Evolutionary conservation across 23 tunicate genomes (phyloP).

Genomic region (Pegea sp.): DNA sequence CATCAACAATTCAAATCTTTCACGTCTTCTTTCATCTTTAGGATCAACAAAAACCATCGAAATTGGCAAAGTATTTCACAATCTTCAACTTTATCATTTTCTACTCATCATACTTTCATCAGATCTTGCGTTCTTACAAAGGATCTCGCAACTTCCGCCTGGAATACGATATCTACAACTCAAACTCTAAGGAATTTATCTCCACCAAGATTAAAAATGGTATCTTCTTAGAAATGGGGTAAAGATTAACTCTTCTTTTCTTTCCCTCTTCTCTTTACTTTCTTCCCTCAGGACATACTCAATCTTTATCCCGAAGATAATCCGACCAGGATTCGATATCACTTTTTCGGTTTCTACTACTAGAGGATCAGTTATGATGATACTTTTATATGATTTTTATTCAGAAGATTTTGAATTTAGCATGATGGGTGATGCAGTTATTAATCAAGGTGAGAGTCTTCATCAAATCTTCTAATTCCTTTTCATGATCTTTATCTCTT

Average conservation of each 20-base stretch:
- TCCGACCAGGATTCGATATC: constrained; percentile 16
- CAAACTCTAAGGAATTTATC: background rate
- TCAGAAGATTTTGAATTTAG: background rate
- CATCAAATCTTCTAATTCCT: too few species aligned
- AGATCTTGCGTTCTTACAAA: background rate
- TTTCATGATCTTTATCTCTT: too few species aligned
- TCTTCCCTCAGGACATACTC: constrained; percentile 6
- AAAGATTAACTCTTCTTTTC: too few species aligned
- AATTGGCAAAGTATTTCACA: too few species aligned
- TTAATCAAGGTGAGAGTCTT: background rate
- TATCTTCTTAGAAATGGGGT: background rate
- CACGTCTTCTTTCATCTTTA: too few species aligned
- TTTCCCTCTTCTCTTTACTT: too few species aligned
- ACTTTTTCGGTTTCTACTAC: background rate
- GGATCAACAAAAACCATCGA: too few species aligned
- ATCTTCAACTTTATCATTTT: too few species aligned
- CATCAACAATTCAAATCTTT: too few species aligned
- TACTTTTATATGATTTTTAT: background rate
- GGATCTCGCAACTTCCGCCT: background rate
- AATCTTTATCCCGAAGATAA: constrained; percentile 6
- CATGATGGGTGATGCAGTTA: background rate
- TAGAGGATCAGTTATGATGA: background rate
- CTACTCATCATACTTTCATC: too few species aligned
- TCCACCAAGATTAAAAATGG: background rate
- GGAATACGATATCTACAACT: background rate